phyloP scores from a whole-genome alignment of 1,140 invertebrate genomes.

The Drosophila ogumai region DNA sequence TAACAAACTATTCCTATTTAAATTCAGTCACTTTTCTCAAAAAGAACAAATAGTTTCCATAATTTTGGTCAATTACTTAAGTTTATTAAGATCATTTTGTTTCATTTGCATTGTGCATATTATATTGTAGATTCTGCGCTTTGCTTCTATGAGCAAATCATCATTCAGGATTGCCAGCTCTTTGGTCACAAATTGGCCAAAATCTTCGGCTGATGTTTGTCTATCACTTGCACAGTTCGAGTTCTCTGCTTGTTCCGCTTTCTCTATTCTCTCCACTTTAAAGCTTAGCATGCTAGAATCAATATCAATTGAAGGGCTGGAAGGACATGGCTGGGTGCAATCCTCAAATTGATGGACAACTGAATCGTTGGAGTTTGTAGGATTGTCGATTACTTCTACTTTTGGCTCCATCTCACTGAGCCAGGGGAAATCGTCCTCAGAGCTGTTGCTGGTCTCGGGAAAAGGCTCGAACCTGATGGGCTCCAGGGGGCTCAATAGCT shows the following conservation, averaged over 20 bases:
- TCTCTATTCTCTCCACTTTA: not conserved
- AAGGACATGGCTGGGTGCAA: not conserved
- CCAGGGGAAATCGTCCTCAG: slow-evolving; percentile 16
- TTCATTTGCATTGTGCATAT: slow-evolving; percentile 52
- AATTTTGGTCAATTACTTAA: not conserved
- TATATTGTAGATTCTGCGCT: slow-evolving; percentile 52
- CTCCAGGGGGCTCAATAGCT: slow-evolving; percentile 10
- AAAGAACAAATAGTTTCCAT: not conserved
- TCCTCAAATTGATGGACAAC: slow-evolving; percentile 18
- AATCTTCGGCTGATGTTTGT: slow-evolving; percentile 30
- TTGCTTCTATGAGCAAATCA: slow-evolving; percentile 52
- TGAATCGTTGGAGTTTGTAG: slow-evolving; percentile 8
- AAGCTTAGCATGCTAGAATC: not conserved
- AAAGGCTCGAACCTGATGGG: not conserved
- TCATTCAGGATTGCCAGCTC: slow-evolving; percentile 41
- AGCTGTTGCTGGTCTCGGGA: not conserved
- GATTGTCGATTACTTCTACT: not conserved
- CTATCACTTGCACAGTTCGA: not conserved
- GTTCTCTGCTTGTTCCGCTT: not conserved
- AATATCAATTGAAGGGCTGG: slow-evolving; percentile 4
- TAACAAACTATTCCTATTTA: not conserved
- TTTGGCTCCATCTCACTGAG: slow-evolving; percentile 12
- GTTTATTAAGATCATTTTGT: slow-evolving; percentile 40
- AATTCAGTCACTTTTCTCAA: not conserved
- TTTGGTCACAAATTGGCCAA: slow-evolving; percentile 52